phyloP scores from a whole-genome alignment of 2,113 vertebrate genomes.

The Sphaerodactylus townsendi region DNA sequence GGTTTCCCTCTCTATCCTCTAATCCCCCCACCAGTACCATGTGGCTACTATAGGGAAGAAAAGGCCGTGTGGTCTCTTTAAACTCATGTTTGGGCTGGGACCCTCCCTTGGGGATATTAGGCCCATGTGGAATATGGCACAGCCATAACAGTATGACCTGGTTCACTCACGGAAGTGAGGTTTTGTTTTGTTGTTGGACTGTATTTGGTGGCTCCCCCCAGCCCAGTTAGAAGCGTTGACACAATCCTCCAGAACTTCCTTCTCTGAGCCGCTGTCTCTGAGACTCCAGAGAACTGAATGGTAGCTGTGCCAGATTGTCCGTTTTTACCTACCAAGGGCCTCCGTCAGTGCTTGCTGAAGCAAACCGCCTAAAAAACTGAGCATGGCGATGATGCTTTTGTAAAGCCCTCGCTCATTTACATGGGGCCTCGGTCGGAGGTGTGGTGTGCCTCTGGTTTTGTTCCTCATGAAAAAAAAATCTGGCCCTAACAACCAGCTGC shows the following conservation, averaged over 20 bases:
- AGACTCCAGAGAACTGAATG: not conserved
- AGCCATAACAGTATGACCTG: not conserved
- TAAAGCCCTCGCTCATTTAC: not conserved
- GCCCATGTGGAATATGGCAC: not conserved
- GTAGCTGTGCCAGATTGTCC: not conserved
- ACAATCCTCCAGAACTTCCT: no score
- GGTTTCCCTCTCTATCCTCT: not conserved
- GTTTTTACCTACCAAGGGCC: not conserved
- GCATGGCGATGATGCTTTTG: not conserved
- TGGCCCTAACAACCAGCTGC: conserved; percentile 55
- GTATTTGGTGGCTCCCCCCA: no score
- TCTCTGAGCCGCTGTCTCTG: no score
- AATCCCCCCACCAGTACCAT: no score
- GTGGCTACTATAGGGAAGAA: not conserved
- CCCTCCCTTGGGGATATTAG: not conserved
- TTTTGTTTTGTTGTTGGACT: no score
- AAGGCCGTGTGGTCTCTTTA: no score
- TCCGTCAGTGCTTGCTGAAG: not conserved
- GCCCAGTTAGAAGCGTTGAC: no score
- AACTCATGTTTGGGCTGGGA: not conserved
- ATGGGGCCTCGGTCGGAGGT: not conserved
- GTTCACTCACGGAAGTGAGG: no score
- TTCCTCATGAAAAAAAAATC: conserved; percentile 20
- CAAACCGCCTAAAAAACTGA: not conserved
- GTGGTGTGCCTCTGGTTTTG: not conserved